Evolutionary conservation across 2,888 invertebrate species (phyloP), one percentile per base, ranked within the genome.

Genomic region (Axea sp.): DNA sequence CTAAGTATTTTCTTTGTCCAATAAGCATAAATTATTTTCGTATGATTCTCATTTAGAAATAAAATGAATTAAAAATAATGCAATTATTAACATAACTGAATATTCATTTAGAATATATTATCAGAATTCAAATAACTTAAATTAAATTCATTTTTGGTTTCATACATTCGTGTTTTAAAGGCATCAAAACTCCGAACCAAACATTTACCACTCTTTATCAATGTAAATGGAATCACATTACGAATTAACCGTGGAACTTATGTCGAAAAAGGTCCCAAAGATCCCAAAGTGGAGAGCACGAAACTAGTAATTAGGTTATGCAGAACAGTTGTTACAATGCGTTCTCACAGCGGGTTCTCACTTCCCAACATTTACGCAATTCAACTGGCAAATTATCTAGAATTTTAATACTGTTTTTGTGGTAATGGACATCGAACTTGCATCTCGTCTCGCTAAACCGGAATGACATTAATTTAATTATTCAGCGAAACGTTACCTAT

Each of bases 291-390:
- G 39, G 12, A 57, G 35, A 49, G 45, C 57, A 60, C 72, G 41
- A 75, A 53, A 65, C 60, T 47, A 71, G 71, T 80, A 83, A 84
- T 82, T 81, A 72, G 80, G 75, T 82, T 83, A 83, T 84, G 83
- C 77, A 82, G 80, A 83, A 78, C 80, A 82, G 82, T 76, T 76
- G 81, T 80, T 78, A 78, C 76, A 64, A 49, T 62, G 14, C 8
- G 65, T 17, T 35, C 26, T 45, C 51, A 19, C 55, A n/a, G 14
- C 26, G 26, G 45, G 45, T 22, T 60, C 64, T 51, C 15, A 24
- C 60, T 64, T 62, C 19, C 60, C 43, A 19, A 31, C 45, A 53
- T 68, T 60, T 69, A 59, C 64, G 64, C 68, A 35, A 65, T 33
- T 49, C 67, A 14, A 33, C 39, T 55, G 26, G 19, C 68, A 49